Evolutionary conservation across 2,797 vertebrate species (phyloP), one percentile per base, ranked within the genome.

Genomic region (Diglossa cyanea): DNA sequence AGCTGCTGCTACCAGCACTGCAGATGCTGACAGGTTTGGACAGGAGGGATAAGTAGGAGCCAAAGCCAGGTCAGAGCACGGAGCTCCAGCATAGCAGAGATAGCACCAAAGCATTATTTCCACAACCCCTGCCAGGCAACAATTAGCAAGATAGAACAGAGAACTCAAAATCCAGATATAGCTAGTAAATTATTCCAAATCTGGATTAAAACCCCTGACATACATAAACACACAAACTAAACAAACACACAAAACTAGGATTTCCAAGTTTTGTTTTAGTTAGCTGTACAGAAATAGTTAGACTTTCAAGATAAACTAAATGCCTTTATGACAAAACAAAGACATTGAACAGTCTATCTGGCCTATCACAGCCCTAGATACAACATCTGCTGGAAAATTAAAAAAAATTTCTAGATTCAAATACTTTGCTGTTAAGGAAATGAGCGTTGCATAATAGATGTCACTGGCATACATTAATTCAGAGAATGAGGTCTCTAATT

Each of bases 121-220:
- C 53, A 54, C 15, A 76, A 6, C 1, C 1, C 16, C 8, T 25
- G 54, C 15, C 21, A 86, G 25, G 14, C 37, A 78, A 40, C 12
- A 63, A 45, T 33, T 15, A 76, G 11, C 26, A 83, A 66, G 61
- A 13, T 2, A 70, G 47, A 62, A 57, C 6, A 47, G 14, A 71
- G 5, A 67, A 37, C 18, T 54, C 42, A 70, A 45, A 62, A 33
- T 5, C 0, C 24, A 66, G 39, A n/a, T 48, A 70, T 5, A 17
- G 37, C 10, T 16, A n/a, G 6, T 17, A 57, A 71, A 50, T 50
- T 19, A 67, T 53, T 81, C 48, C 9, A 20, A n/a, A 51, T 26
- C 18, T 54, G 9, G 7, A 44, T 44, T 47, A 33, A 72, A 63
- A 16, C 7, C 1, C 0, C 8, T 6, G 10, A 11, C 17, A 28